Evolutionary conservation across 2,888 invertebrate species (phyloP).

Genomic region (Drosophila algonquin): DNA sequence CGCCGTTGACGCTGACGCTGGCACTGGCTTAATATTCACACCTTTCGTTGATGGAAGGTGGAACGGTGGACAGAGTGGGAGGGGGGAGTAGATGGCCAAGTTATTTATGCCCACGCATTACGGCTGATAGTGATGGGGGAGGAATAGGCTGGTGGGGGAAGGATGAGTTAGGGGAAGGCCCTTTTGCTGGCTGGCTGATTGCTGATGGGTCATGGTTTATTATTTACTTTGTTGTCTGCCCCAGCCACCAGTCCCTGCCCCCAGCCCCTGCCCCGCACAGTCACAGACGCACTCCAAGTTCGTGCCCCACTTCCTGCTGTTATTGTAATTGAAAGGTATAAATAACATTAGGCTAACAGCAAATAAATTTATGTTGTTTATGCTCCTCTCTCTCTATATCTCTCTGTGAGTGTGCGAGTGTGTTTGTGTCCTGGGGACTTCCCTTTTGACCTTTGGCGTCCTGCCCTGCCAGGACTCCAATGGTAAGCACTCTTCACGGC

Average conservation of each 20-base stretch:
- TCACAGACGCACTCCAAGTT: not conserved
- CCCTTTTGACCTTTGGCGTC: constrained; percentile 44
- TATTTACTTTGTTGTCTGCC: constrained; percentile 62
- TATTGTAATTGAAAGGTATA: constrained; percentile 77
- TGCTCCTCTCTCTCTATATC: constrained; percentile 34
- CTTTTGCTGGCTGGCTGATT: constrained; percentile 69
- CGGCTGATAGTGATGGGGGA: constrained; percentile 61
- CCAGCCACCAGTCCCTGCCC: not conserved
- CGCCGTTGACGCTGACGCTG: constrained; percentile 8
- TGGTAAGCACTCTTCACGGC: constrained; percentile 43
- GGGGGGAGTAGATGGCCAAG: constrained; percentile 42
- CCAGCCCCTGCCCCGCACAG: not conserved
- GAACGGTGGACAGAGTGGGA: not conserved
- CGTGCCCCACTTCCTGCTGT: constrained; percentile 43
- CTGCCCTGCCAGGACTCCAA: too few relatives aligned
- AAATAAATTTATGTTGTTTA: constrained; percentile 73
- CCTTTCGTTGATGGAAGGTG: constrained; percentile 57
- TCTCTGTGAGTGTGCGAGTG: constrained; percentile 19
- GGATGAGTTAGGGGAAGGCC: constrained; percentile 3
- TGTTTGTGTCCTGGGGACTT: constrained; percentile 37
- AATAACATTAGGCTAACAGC: constrained; percentile 80
- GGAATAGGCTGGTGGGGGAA: constrained; percentile 19
- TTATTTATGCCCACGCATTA: constrained; percentile 77
- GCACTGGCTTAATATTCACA: constrained; percentile 72
- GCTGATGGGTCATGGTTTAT: constrained; percentile 79